Evolutionary conservation across 2,797 vertebrate genomes (phyloP), one percentile per base, ranked within the genome.

Genomic region (Rhynchonycteris naso): DNA sequence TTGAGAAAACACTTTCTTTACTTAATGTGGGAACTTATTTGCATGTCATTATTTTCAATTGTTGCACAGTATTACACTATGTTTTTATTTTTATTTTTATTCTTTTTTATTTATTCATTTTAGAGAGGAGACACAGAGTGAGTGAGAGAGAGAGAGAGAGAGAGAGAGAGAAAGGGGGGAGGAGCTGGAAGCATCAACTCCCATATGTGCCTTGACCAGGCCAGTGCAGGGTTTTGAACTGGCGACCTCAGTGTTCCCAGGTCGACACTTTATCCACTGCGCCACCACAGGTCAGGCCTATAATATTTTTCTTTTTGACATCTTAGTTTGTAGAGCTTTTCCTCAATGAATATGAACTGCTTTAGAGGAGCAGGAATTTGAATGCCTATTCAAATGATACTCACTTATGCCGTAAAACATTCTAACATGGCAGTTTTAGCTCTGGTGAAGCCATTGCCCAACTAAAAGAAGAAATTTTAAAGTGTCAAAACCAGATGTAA

Each of bases 1-100:
- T 84, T 95, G 56, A 79, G 56, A 79, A 94, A 56, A 35, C 30
- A 59, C n/a, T 82, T 88, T 95, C 43, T 72, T 84, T 66, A 79
- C 52, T 18, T 56, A 83, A 13, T 22, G 7, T 75, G 14, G 35
- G 56, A 82, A 52, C 26, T 50, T 80, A 71, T 26, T 96, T 61
- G 21, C 54, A 69, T 16, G 3, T 87, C 18, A 56, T 63, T 94
- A 63, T 82, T 94, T 93, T 79, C 56, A 74, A 75, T 66, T 59
- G 54, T 66, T 79, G 16, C 28, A 38, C 50, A 86, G n/a, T 43
- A 79, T 24, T 35, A 8, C 15, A 59, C 14, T 35, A n/a, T n/a
- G n/a, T n/a, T n/a, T n/a, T n/a, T n/a, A n/a, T n/a, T n/a, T n/a
- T n/a, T n/a, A n/a, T n/a, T n/a, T n/a, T n/a, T n/a, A n/a, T n/a